Percentiles rank a stretch among this genome's conserved stretches.
phyloP scores from a whole-genome alignment of 2,113 vertebrate species.

The Trematomus loennbergii region DNA sequence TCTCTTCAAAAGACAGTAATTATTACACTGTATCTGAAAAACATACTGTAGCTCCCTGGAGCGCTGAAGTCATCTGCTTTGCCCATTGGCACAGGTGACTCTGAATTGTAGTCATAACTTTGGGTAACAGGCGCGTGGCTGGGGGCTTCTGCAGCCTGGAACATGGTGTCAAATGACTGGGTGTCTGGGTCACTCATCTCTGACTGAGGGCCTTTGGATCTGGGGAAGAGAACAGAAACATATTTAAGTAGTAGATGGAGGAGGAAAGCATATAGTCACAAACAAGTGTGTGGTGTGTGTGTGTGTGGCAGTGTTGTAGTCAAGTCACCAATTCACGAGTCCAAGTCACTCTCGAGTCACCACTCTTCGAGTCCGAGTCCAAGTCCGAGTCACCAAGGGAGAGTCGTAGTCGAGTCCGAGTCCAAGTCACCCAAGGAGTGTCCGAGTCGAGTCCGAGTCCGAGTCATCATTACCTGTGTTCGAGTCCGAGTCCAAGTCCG shows the following conservation, averaged over 20 bases:
- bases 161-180: constrained; percentile 60
- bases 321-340: too few relatives aligned
- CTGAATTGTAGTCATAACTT: constrained; percentile 47
- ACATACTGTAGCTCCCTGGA: constrained; percentile 24
- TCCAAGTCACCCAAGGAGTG: too few relatives aligned
- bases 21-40: neutral
- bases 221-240: constrained; percentile 12
- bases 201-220: constrained; percentile 53
- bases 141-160: constrained; percentile 51
- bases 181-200: constrained; percentile 66
- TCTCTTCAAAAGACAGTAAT: neutral
- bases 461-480: too few relatives aligned
- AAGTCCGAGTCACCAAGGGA: too few relatives aligned
- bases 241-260: neutral
- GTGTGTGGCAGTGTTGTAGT: too few relatives aligned
- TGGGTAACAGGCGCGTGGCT: constrained; percentile 10
- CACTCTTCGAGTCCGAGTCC: too few relatives aligned
- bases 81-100: constrained; percentile 7
- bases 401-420: too few relatives aligned
- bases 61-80: constrained; percentile 45
- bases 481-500: too few relatives aligned
- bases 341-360: too few relatives aligned
- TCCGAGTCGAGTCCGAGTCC: too few relatives aligned
- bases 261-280: neutral
- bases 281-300: neutral